Conservation (phyloP, 2,797 vertebrate species). For the Takifugu rubripes region DNA sequence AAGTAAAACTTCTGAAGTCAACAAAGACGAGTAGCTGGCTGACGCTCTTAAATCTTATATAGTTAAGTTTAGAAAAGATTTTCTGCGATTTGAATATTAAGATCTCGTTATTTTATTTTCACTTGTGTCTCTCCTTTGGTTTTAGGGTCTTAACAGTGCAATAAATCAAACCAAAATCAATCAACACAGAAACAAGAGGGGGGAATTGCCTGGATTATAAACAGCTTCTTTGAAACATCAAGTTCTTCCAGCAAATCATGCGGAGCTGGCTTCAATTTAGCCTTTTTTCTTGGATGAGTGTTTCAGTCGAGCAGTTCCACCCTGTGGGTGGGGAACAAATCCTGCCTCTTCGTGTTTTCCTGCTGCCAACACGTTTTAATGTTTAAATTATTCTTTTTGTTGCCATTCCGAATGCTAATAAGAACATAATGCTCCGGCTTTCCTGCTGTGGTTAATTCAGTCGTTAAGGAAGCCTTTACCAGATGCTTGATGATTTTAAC, state of each 20-base stretch:
- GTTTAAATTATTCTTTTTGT: constrained; percentile 44
- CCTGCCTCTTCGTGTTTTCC: constrained; percentile 24
- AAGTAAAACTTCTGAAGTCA: too few relatives aligned
- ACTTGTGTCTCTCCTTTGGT: too few relatives aligned
- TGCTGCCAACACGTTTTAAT: constrained; percentile 17
- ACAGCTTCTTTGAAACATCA: too few relatives aligned
- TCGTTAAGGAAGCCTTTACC: constrained; percentile 72
- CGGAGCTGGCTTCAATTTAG: constrained; percentile 1
- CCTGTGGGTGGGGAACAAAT: constrained; percentile 33
- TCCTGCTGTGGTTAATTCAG: constrained; percentile 65
- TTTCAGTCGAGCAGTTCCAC: constrained; percentile 13
- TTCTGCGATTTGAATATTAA: too few relatives aligned
- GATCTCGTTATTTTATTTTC: too few relatives aligned
- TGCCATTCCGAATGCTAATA: constrained; percentile 43
- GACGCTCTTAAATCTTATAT: too few relatives aligned
- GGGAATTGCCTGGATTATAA: too few relatives aligned
- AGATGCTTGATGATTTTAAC: constrained; percentile 39
- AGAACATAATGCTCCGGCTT: constrained; percentile 46
- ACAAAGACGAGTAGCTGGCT: too few relatives aligned
- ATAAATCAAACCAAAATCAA: too few relatives aligned
- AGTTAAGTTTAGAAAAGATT: too few relatives aligned
- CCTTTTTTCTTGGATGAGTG: constrained; percentile 1
- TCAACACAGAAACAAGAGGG: too few relatives aligned
- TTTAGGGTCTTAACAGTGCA: too few relatives aligned
- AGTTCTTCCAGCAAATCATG: background rate